Percentiles rank a stretch among this genome's conserved stretches.
Conservation (phyloP, 2,888 invertebrate genomes). For the Caenorhabditis sp. region DNA sequence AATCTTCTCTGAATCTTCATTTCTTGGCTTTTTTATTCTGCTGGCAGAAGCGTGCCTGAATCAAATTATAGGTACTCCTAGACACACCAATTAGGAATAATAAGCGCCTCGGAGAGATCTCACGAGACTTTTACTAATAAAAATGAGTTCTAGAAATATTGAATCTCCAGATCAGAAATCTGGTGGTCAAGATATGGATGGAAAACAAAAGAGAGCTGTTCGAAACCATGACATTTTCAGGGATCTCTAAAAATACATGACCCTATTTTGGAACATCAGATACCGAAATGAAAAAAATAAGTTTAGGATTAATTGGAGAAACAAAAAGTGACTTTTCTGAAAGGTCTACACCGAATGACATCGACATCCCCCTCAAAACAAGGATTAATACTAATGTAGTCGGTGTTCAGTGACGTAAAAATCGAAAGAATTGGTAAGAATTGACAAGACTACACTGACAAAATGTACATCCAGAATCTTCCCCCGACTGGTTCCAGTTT, state of each 20-base stretch:
- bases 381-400: slow-evolving; percentile 16
- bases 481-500: slow-evolving; percentile 29
- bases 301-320: not conserved
- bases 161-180: slow-evolving; percentile 2
- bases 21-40: slow-evolving; percentile 21
- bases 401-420: slow-evolving; percentile 19
- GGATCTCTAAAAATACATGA: no score
- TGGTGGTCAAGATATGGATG: not conserved
- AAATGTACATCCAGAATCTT: slow-evolving; percentile 35
- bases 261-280: not conserved
- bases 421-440: not conserved
- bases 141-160: not conserved
- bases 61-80: slow-evolving; percentile 47
- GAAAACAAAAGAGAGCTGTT: slow-evolving; percentile 11
- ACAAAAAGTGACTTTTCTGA: slow-evolving; percentile 1
- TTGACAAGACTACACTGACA: slow-evolving; percentile 9
- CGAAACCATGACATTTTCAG: not conserved
- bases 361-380: slow-evolving; percentile 27
- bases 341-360: slow-evolving; percentile 13
- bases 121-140: slow-evolving; percentile 12
- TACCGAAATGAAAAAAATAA: not conserved
- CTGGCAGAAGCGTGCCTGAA: slow-evolving; percentile 9
- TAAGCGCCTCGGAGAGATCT: slow-evolving; percentile 1
- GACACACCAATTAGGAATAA: slow-evolving; percentile 45
- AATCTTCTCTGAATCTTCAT: slow-evolving; percentile 40